Conservation (phyloP, 2,797 vertebrate species). For the Rhinophrynus dorsalis region DNA sequence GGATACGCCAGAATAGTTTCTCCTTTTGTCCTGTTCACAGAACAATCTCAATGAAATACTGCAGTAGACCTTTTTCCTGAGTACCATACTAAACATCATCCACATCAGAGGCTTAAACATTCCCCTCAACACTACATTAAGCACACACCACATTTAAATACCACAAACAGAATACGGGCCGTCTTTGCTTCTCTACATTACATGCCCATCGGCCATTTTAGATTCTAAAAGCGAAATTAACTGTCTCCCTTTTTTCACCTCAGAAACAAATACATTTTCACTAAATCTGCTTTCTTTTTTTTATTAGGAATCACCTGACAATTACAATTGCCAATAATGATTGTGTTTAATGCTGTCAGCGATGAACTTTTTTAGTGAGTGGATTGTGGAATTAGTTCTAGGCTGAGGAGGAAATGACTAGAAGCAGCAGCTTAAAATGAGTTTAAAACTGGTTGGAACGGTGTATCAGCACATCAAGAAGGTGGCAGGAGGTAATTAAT, state of each 20-base stretch:
- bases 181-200: constrained; percentile 62
- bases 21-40: constrained; percentile 67
- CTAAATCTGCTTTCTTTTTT: constrained; percentile 10
- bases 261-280: constrained; percentile 15
- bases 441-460: constrained; percentile 43
- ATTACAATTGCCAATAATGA: constrained; percentile 32
- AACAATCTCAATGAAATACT: constrained; percentile 70
- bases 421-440: constrained; percentile 33
- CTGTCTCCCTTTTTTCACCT: constrained; percentile 42
- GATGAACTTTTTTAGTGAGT: constrained; percentile 26
- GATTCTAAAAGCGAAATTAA: constrained; percentile 39
- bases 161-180: constrained; percentile 65
- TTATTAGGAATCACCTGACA: constrained; percentile 29
- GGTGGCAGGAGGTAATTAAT: constrained; percentile 44
- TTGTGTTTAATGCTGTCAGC: constrained; percentile 23
- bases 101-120: constrained; percentile 71
- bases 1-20: constrained; percentile 65
- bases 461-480: constrained; percentile 20
- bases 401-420: constrained; percentile 40
- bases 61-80: constrained; percentile 70
- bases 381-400: constrained; percentile 40
- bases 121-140: constrained; percentile 71
- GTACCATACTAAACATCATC: constrained; percentile 68
- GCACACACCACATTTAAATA: constrained; percentile 68
- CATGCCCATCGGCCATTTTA: constrained; percentile 64